Conservation (phyloP, 2,797 vertebrate genomes). For the Gadopsis marmoratus region DNA sequence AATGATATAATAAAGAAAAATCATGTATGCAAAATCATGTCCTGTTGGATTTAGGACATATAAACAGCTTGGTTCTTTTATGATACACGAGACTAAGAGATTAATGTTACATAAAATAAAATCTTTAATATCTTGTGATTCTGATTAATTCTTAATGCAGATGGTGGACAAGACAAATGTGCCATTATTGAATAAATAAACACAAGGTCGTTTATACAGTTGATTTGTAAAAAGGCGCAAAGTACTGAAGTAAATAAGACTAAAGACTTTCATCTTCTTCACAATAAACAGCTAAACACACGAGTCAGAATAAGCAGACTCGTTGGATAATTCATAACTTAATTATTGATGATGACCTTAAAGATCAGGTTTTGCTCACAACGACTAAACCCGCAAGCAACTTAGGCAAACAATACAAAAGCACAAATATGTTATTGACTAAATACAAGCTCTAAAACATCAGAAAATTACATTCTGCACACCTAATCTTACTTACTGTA, state of each 20-base stretch:
- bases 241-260: not conserved
- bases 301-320: not conserved
- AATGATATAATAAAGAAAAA: conserved; percentile 65
- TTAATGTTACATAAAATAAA: conserved; percentile 76
- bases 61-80: conserved; percentile 77
- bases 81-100: conserved; percentile 71
- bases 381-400: conserved; percentile 63
- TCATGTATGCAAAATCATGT: conserved; percentile 66
- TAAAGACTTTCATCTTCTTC: not conserved
- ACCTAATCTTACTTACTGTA: conserved; percentile 65
- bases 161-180: conserved; percentile 43
- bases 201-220: not conserved
- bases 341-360: conserved; percentile 4
- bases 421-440: conserved; percentile 67
- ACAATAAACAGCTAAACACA: not conserved
- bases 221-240: not conserved
- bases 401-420: conserved; percentile 54
- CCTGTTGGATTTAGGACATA: conserved; percentile 77
- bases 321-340: not conserved
- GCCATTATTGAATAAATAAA: conserved; percentile 4
- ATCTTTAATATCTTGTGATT: conserved; percentile 77
- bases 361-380: conserved; percentile 28
- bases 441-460: conserved; percentile 49
- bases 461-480: conserved; percentile 44
- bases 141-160: conserved; percentile 77